phyloP scores from a whole-genome alignment of 2,797 vertebrate species.

The Morus bassanus region DNA sequence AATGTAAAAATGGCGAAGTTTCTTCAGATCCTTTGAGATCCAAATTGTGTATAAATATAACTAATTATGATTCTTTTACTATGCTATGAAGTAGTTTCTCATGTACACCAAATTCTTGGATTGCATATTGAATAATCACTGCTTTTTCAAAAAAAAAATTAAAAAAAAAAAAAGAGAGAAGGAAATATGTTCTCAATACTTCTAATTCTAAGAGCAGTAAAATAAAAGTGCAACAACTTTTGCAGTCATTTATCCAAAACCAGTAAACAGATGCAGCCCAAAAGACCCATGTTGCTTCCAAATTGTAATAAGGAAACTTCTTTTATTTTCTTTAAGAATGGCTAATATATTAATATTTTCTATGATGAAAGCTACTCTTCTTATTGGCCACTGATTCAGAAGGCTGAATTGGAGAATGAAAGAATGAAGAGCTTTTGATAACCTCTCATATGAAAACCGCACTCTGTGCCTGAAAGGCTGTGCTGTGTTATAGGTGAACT shows the following conservation, averaged over 20 bases:
- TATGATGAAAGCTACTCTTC: neutral
- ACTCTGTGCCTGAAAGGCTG: neutral
- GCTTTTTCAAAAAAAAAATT: neutral
- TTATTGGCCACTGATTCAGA: neutral
- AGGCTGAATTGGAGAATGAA: neutral
- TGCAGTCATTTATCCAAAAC: neutral
- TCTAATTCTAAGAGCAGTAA: neutral
- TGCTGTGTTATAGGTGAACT: neutral
- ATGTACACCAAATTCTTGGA: neutral
- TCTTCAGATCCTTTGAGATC: neutral
- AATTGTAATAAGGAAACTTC: neutral
- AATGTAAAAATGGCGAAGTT: neutral
- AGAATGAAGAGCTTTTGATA: neutral
- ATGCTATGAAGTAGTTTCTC: neutral
- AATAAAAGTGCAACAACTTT: neutral
- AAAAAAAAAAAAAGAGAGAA: neutral
- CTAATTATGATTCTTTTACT: neutral
- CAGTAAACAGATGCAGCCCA: neutral
- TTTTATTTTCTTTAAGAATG: neutral
- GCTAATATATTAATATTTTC: neutral
- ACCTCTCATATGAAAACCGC: neutral
- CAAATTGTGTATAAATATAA: neutral
- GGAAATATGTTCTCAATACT: neutral
- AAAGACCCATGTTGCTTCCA: slow-evolving; percentile 26
- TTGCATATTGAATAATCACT: neutral